A percentile compares a stretch with the other conserved stretches of the same genome.
Evolutionary conservation across 2,113 vertebrate species (phyloP).

Genomic region (Eidolon helvum): DNA sequence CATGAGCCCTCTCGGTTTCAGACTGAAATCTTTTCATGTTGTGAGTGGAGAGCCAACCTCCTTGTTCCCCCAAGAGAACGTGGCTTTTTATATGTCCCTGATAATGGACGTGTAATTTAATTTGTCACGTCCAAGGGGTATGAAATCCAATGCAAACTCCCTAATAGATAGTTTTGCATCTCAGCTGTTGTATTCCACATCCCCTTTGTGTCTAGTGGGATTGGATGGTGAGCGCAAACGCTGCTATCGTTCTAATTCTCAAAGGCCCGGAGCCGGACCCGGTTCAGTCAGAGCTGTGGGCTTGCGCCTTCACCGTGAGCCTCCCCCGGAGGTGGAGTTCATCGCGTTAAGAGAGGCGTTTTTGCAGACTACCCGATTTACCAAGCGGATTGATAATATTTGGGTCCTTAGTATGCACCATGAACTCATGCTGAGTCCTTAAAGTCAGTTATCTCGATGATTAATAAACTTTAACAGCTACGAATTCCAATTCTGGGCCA

Average conservation of each 20-base stretch:
- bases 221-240: not conserved
- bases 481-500: not conserved
- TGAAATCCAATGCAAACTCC: not conserved
- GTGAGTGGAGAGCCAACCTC: not conserved
- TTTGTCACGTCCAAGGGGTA: not conserved
- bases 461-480: not conserved
- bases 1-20: not conserved
- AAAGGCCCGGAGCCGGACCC: not conserved
- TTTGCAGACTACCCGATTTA: not conserved
- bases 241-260: not conserved
- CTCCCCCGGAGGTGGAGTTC: too few relatives aligned
- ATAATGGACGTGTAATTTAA: constrained; percentile 29
- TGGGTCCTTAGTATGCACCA: not conserved
- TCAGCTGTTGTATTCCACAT: not conserved
- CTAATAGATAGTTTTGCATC: constrained; percentile 38
- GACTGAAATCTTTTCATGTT: not conserved
- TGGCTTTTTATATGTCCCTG: not conserved
- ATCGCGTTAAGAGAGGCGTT: not conserved
- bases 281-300: not conserved
- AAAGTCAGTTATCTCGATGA: not conserved
- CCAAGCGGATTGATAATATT: not conserved
- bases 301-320: not conserved
- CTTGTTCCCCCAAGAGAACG: not conserved
- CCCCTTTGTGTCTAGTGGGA: not conserved
- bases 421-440: not conserved